phyloP scores from a whole-genome alignment of 2,797 vertebrate genomes.

The Alcedo quadribrachys region DNA sequence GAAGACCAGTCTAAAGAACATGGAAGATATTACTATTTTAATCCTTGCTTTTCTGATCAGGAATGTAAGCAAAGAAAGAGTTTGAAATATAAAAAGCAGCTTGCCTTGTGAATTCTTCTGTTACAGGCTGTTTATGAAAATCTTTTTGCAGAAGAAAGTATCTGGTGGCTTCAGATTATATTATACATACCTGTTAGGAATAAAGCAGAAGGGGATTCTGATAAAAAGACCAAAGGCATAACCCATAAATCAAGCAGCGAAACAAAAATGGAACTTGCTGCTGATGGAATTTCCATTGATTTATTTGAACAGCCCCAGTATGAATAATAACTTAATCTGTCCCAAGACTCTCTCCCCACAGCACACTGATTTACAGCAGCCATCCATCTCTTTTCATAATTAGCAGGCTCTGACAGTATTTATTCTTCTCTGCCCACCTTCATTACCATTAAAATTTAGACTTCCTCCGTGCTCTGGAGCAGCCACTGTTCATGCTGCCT shows the following conservation, averaged over 20 bases:
- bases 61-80: neutral
- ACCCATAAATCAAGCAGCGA: constrained; percentile 48
- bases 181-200: constrained; percentile 42
- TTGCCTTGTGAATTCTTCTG: neutral
- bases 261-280: constrained; percentile 65
- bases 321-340: constrained; percentile 72
- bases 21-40: neutral
- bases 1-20: neutral
- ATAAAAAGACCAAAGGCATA: constrained; percentile 64
- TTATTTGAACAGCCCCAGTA: constrained; percentile 64
- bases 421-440: constrained; percentile 69
- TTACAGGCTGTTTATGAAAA: constrained; percentile 27
- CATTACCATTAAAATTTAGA: constrained; percentile 61
- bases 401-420: constrained; percentile 69
- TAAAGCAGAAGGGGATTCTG: constrained; percentile 51
- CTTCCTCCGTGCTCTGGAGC: constrained; percentile 25
- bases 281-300: constrained; percentile 71
- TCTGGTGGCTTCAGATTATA: constrained; percentile 56
- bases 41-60: neutral
- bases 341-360: constrained; percentile 63
- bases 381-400: constrained; percentile 71
- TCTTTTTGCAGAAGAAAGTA: constrained; percentile 2
- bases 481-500: neutral
- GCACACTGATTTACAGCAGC: constrained; percentile 61
- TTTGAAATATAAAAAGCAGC: neutral